A percentile compares a stretch with the other conserved stretches of the same genome.
Conservation (phyloP, 2,797 vertebrate species). For the Scyliorhinus canicula region DNA sequence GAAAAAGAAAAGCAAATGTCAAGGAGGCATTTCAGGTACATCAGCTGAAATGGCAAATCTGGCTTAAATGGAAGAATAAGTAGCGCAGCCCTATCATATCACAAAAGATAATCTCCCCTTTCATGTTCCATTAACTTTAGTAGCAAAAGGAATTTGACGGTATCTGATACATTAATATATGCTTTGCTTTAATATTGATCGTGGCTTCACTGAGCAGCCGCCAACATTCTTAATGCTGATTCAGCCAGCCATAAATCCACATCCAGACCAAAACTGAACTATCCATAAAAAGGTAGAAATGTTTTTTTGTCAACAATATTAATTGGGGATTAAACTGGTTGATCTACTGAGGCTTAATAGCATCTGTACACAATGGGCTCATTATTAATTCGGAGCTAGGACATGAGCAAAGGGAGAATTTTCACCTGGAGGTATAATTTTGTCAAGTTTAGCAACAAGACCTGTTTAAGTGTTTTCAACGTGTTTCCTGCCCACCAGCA, state of each 20-base stretch:
- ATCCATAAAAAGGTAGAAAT: neutral
- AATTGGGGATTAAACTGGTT: slow-evolving; percentile 6
- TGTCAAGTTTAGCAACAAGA: neutral
- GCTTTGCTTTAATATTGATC: neutral
- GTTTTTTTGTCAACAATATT: neutral
- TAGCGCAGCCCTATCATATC: neutral
- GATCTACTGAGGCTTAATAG: neutral
- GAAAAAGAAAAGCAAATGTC: slow-evolving; percentile 2
- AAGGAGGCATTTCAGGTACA: neutral
- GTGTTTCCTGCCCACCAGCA: too few species aligned
- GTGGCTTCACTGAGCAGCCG: neutral
- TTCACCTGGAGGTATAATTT: neutral
- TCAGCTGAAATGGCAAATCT: neutral
- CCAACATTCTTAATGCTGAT: neutral
- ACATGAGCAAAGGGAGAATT: neutral
- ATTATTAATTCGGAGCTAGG: neutral
- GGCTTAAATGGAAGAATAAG: slow-evolving; percentile 14
- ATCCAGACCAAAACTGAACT: neutral
- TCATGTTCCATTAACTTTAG: slow-evolving; percentile 18
- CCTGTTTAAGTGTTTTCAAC: neutral
- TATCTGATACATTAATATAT: neutral
- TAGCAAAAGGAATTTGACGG: neutral
- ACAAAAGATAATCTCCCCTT: slow-evolving; percentile 13
- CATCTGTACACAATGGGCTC: neutral
- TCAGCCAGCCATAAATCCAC: neutral